Conservation (phyloP, 2,888 invertebrate species). For the Seira sanloemensis region DNA sequence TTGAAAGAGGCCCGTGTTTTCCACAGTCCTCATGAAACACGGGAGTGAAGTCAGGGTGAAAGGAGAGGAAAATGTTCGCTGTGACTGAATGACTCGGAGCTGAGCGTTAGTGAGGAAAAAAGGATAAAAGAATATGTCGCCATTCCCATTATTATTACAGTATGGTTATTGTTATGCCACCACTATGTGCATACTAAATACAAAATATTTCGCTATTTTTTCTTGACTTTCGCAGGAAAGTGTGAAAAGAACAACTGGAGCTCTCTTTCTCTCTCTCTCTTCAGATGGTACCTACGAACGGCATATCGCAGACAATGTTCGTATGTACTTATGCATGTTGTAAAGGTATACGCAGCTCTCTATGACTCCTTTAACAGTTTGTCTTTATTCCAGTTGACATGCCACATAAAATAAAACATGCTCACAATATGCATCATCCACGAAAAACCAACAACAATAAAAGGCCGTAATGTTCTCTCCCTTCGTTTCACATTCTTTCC, state of each 20-base stretch:
- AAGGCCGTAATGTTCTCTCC: conserved; percentile 3
- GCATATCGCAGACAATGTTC: no score
- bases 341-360: not conserved
- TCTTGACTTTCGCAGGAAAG: conserved; percentile 4
- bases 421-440: conserved; percentile 9
- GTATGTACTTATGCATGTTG: no score
- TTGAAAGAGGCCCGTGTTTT: not conserved
- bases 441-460: conserved; percentile 6
- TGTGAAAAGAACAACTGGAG: conserved; percentile 11
- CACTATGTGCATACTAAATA: not conserved
- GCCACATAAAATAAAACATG: conserved; percentile 10
- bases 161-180: not conserved
- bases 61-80: not conserved
- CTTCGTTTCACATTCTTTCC: not conserved
- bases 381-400: not conserved
- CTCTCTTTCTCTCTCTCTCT: not conserved
- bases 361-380: not conserved
- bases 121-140: conserved; percentile 6
- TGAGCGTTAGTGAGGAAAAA: not conserved
- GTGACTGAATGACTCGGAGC: not conserved
- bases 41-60: not conserved
- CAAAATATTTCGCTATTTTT: conserved; percentile 8
- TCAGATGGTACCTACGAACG: no score
- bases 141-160: conserved; percentile 3
- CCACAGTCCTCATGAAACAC: not conserved